Evolutionary conservation across 2,888 invertebrate genomes (phyloP).

Genomic region (Philereme vetulata): DNA sequence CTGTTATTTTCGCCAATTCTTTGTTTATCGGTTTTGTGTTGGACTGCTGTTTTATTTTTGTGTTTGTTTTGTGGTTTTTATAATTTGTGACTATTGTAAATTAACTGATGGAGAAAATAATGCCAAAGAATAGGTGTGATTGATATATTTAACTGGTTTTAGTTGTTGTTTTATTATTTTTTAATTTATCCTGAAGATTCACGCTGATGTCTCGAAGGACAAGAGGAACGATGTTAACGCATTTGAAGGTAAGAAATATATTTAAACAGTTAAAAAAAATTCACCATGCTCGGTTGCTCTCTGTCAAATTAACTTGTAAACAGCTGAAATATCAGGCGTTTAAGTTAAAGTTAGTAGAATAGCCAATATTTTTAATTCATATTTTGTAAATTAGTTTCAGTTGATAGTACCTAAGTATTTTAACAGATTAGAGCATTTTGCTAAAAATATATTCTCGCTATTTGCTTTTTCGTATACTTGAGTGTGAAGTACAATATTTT

Average conservation of each 20-base stretch:
- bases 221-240: constrained; percentile 79
- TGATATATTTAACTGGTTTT: constrained; percentile 65
- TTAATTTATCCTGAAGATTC: constrained; percentile 51
- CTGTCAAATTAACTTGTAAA: not conserved
- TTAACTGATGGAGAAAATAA: constrained; percentile 57
- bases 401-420: not conserved
- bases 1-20: constrained; percentile 56
- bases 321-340: not conserved
- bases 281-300: not conserved
- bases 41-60: constrained; percentile 56
- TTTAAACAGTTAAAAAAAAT: not conserved
- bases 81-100: constrained; percentile 46
- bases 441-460: not conserved
- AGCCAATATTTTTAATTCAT: too few species aligned
- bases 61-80: constrained; percentile 51
- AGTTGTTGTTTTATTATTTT: constrained; percentile 48
- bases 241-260: constrained; percentile 64
- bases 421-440: not conserved
- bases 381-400: not conserved
- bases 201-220: constrained; percentile 72
- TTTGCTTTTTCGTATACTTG: not conserved
- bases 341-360: too few species aligned
- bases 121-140: constrained; percentile 77
- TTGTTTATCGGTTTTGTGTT: constrained; percentile 54
- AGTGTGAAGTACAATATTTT: not conserved